Conservation (phyloP, 2,797 vertebrate species). For the Chaetodon trifasciatus region DNA sequence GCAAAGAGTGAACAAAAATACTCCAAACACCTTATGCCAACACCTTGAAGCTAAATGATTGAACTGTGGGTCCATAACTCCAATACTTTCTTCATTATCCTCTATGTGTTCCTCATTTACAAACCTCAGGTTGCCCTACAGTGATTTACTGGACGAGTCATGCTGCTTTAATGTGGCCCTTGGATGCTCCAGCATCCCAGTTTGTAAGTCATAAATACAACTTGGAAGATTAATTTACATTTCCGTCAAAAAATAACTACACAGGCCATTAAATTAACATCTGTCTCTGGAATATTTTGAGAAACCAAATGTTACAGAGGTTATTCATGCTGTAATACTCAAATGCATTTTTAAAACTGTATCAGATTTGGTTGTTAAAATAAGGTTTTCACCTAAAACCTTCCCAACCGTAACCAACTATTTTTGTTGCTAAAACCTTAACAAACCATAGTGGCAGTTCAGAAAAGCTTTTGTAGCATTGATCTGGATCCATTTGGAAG, state of each 20-base stretch:
- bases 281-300: constrained; percentile 13
- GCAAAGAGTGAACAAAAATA: constrained; percentile 37
- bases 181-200: constrained; percentile 6
- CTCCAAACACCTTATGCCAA: constrained; percentile 29
- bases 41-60: constrained; percentile 41
- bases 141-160: constrained; percentile 43
- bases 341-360: background rate
- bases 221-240: constrained; percentile 6
- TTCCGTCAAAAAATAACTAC: constrained; percentile 34
- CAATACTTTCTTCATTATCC: constrained; percentile 59
- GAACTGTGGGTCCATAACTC: constrained; percentile 51
- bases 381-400: background rate
- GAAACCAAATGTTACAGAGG: constrained; percentile 4
- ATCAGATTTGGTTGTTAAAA: background rate
- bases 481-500: background rate
- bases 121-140: constrained; percentile 35
- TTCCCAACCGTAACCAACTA: background rate
- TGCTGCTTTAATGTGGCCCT: constrained; percentile 45
- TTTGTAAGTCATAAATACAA: constrained; percentile 37
- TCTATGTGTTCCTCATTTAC: constrained; percentile 58
- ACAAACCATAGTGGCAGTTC: background rate
- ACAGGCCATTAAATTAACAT: constrained; percentile 17
- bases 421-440: background rate
- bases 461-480: background rate
- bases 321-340: background rate